A percentile compares a stretch with the other conserved stretches of the same genome.
These are phyloP conservation scores for Leptinotarsa undecemlineata DNA, from an alignment of 1,140 invertebrate genomes.

Conservation along the genomic window DNA sequence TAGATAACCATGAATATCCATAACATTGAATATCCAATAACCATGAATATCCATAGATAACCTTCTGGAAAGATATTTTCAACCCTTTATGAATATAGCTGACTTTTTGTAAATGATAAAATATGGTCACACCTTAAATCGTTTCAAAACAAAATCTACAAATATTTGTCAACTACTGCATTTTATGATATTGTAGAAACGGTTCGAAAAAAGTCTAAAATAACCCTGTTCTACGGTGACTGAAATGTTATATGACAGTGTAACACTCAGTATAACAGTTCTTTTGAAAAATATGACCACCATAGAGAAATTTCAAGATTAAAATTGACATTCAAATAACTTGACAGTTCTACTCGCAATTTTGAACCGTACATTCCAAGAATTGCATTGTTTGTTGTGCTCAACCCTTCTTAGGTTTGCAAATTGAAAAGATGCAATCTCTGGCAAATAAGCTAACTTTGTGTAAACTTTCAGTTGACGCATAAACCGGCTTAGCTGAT, in stretches of 20 bases:
- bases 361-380: neutral
- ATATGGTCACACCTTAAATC: no score
- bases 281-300: conserved; percentile 3
- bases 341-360: neutral
- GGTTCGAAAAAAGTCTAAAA: no score
- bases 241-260: neutral
- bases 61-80: no score
- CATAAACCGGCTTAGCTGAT: conserved; percentile 9
- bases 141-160: no score
- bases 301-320: neutral
- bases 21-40: no score
- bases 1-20: no score
- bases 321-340: conserved; percentile 10
- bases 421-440: conserved; percentile 24
- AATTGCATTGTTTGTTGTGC: conserved; percentile 11
- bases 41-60: no score
- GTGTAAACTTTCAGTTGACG: conserved; percentile 15
- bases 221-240: no score
- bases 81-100: no score
- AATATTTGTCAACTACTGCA: no score
- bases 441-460: conserved; percentile 17
- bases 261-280: neutral
- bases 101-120: no score
- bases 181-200: no score
- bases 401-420: conserved; percentile 11